Evolutionary conservation across 2,113 vertebrate species (phyloP), one percentile per base, ranked within the genome.

Genomic region (Aramus guarauna): DNA sequence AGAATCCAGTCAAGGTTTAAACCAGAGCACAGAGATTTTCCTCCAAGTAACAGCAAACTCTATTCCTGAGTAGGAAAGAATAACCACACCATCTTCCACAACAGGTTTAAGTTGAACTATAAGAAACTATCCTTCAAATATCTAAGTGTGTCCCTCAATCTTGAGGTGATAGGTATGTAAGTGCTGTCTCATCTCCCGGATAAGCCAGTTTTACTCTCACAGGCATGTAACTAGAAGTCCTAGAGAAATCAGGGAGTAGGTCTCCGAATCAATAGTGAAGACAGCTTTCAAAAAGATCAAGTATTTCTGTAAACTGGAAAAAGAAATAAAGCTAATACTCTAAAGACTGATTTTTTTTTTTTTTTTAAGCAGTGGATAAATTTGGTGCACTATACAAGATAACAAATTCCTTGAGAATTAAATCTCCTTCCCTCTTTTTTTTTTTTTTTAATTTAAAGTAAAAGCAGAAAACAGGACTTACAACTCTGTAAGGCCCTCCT

Each of bases 361-460:
- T 73, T 66, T 88, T 60, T 74, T 16, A 63, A 85, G 37, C 14
- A 69, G 6, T 9, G 36, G 30, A 58, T 53, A 90, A 92, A 74
- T 15, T 59, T 48, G 52, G 26, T 52, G 32, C 20, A 64, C 22
- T 47, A 22, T 11, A 19, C 48, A 50, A 85, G 7, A 74, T 0
- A 0, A 50, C 15, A 87, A 87, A 66, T 7, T 55, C 45, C 37
- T 37, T 50, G 36, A 73, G 34, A 92, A 81, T 18, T 18, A 77
- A 60, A 60, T 55, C 47, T 21, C 8, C 10, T 4, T 2, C 3
- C 3, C 2, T 1, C 1, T 3, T 7, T 24, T 11, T 27, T 23
- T 50, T 32, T n/a, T 48, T 15, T 12, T 64, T 12, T 34, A 72
- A 10, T 50, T 73, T 52, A 16, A 0, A 59, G n/a, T 37, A 64